Base-by-base conservation (phyloP, 2,113 vertebrate genomes). In the Herpetotheres cachinnans region DNA sequence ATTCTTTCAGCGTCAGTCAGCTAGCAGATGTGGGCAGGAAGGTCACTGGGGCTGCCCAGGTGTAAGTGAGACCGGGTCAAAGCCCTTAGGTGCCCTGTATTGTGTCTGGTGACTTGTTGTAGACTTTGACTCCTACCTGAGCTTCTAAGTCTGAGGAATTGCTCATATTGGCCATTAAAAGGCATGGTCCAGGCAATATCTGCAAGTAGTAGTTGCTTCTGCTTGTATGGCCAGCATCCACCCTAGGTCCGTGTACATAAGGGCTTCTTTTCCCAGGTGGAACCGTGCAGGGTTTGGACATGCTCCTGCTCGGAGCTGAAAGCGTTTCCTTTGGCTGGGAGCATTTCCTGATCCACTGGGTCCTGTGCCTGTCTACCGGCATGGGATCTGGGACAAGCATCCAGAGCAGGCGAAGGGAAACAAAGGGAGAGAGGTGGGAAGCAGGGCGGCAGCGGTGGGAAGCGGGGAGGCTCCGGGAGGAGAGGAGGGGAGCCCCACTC, bases 391-490 rank as follows among this genome's bases (percentile, higher is more conserved):
- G 59, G 55, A 36, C 3, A 18, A 62, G 54, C 55, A 9, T 1
- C 27, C n/a, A 14, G 34, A 80, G 34, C 29, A 66, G 49, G 56
- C 0, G 3, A 72, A 52, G 22, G 38, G 44, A 52, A 56, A 42
- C 67, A 69, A 86, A 83, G 62, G 83, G 47, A 65, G 19, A 6
- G 42, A 13, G 26, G 38, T 32, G 29, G 61, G 63, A 44, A 81
- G 59, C 0, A 2, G 49, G 27, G 50, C 42, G 0, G 32, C 0
- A 2, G 30, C 1, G 2, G 17, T 27, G 34, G 3, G 0, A n/a
- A n/a, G n/a, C 66, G 5, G 44, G 56, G 1, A 12, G 15, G 74
- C 56, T 49, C 21, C 0, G 3, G 36, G 47, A 18, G 25, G 30
- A 79, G 85, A 26, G 52, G 46, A 67, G 36, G 27, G 42, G 30